Base-by-base conservation (phyloP, 2,797 vertebrate species). In the Mormyrops attenuatus region DNA sequence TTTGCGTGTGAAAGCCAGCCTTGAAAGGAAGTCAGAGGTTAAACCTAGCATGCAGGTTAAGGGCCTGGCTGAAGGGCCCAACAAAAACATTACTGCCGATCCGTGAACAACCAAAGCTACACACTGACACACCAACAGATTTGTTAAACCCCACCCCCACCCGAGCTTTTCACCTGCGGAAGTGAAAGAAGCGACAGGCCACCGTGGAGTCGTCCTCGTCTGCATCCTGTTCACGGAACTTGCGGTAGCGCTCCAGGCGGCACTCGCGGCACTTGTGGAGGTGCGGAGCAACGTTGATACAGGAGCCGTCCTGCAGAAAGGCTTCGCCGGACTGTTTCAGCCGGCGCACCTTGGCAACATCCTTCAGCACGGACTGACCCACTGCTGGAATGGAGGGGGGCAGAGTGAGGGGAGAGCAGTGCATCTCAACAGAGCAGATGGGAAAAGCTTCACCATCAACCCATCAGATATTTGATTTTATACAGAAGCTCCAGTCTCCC, bases 151-250 rank as follows among this genome's bases (percentile, higher is more conserved):
- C 20, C 87, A 34, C 85, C 22, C 50, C 85, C 57, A 41, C 63
- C 26, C 63, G 3, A 4, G 20, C 69, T 22, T 15, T 13, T 3
- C 89, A 99, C 99, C 98, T 99, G 94, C 98, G 97, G 92, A 99
- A 99, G 92, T 99, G 99, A 94, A 99, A 99, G 93, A 99, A 99
- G 85, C 99, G 97, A 91, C 99, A 99, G 38, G 98, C 96, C 90
- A 99, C 99, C n/a, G 98, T 99, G 13, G 98, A 98, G 91, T 99
- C 98, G 17, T 99, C 98, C 0, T 99, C 98, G 17, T 99, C 98
- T 0, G 97, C 97, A 44, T 99, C 98, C 41, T 98, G 97, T 0
- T 99, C 99, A 63, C 98, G 97, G 93, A 97, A 98, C 93, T 99
- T 99, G 50, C 98, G 96, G 92, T 99, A 99, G 85, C 98, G 97